These are phyloP conservation scores for Eptatretus atami DNA, from an alignment of 2,797 vertebrate species.

Conservation along the genomic window DNA sequence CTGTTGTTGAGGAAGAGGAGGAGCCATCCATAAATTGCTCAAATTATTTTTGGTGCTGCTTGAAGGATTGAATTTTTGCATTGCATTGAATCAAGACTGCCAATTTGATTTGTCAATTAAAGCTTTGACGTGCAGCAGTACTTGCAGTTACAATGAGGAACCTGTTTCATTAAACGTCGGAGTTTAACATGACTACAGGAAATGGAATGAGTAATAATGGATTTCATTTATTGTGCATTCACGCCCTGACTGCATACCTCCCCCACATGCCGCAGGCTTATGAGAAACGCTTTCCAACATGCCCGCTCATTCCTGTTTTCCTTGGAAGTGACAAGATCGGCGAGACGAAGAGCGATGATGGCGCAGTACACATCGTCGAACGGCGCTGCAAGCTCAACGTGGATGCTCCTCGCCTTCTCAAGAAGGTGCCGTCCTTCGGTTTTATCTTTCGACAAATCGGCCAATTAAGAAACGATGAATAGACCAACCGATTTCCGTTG, in stretches of 20 bases:
- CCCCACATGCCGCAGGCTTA: constrained; percentile 30
- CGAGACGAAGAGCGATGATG: constrained; percentile 45
- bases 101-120: too few species aligned
- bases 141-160: not conserved
- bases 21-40: too few species aligned
- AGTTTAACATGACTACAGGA: not conserved
- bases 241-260: not conserved
- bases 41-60: not conserved
- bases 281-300: constrained; percentile 67
- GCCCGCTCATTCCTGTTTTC: constrained; percentile 86
- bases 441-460: not conserved
- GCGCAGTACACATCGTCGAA: constrained; percentile 26
- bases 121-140: too few species aligned
- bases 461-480: too few species aligned
- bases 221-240: not conserved
- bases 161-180: not conserved
- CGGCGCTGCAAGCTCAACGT: constrained; percentile 84
- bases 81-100: too few species aligned
- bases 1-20: too few species aligned
- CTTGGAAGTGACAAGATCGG: constrained; percentile 51
- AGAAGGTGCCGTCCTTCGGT: constrained; percentile 27
- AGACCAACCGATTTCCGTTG: too few species aligned
- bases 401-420: constrained; percentile 59
- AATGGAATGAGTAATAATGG: not conserved
- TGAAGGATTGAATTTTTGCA: too few species aligned